Base-by-base conservation (phyloP, 2,888 invertebrate species). In the Gnatocerus cornutus region DNA sequence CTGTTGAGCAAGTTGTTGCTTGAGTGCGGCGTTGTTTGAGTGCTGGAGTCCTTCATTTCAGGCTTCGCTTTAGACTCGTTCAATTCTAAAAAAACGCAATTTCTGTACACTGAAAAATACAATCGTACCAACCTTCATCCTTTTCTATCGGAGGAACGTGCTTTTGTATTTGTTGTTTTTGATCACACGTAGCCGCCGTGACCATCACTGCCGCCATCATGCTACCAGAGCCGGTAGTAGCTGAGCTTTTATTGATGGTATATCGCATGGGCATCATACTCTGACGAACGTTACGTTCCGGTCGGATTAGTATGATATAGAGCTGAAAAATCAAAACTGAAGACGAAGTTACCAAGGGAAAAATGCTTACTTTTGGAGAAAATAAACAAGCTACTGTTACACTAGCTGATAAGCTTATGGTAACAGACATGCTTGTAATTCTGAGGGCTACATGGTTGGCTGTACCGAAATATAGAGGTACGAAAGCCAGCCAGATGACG, bases 401-500 rank as follows among this genome's bases (percentile, higher is more conserved):
- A 76, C 95, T 95, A 73, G 97, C 97, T 78, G 96, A 96, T 74
- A 98, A 89, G 71, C 95, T 96, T 83, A 98, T 97, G 76, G 97
- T 96, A 80, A 97, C 95, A 63, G 96, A 96, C 94, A 98, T 96
- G 84, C 96, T 96, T 77, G 96, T 97, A 83, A 97, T 94, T 71
- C 98, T 89, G 69, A 98, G 88, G 8, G 95, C 94, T 73, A 97
- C 95, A 86, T 97, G 96, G 82, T 93, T 95, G 69, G 94, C 96
- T 1, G 97, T 98, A 73, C 97, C 97, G 84, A 98, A 98, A 87
- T 98, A 98, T 55, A 99, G 89, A 4, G 98, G 97, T 65, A 99
- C 96, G 86, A 99, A 99, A 13, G 99, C 99, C 74, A 97, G 87
- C 99, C 99, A 99, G 82, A 98, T 97, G 73, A 98, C 95, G 84